A percentile compares a stretch with the other conserved stretches of the same genome.
phyloP scores from a whole-genome alignment of 1,140 invertebrate species.

The Drosophila sechellia region DNA sequence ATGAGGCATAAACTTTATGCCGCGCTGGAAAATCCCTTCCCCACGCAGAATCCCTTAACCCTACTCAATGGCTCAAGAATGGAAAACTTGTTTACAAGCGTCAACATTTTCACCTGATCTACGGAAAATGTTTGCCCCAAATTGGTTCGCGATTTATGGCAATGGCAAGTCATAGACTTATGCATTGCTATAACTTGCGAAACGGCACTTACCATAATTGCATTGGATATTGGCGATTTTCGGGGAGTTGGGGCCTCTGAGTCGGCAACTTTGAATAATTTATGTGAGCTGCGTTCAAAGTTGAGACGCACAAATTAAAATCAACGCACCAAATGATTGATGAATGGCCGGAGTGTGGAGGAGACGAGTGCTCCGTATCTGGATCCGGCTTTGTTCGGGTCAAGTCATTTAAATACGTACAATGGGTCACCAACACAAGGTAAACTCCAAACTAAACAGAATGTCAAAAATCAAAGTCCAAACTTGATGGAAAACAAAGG shows the following conservation, averaged over 20 bases:
- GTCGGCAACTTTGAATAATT: slow-evolving; percentile 79
- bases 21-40: slow-evolving; percentile 10
- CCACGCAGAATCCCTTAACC: slow-evolving; percentile 29
- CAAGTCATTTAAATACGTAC: slow-evolving; percentile 76
- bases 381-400: slow-evolving; percentile 54
- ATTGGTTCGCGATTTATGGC: slow-evolving; percentile 70
- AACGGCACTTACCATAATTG: slow-evolving; percentile 80
- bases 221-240: slow-evolving; percentile 55
- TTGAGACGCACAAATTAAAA: slow-evolving; percentile 80
- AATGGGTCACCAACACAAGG: slow-evolving; percentile 59
- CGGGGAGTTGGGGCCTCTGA: slow-evolving; percentile 10
- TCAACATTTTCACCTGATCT: slow-evolving; percentile 69
- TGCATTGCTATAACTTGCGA: slow-evolving; percentile 74
- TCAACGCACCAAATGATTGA: slow-evolving; percentile 81
- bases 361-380: slow-evolving; percentile 6
- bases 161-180: slow-evolving; percentile 77
- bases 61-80: slow-evolving; percentile 39
- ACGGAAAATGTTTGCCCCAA: slow-evolving; percentile 50
- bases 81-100: slow-evolving; percentile 73
- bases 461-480: slow-evolving; percentile 82
- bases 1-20: slow-evolving; percentile 28
- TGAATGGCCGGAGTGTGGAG: slow-evolving; percentile 52
- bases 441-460: slow-evolving; percentile 70
- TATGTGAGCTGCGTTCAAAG: slow-evolving; percentile 70
- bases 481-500: slow-evolving; percentile 71